Evolutionary conservation across 2,888 invertebrate species (phyloP), one percentile per base, ranked within the genome.

Genomic region (Agrochola litura): DNA sequence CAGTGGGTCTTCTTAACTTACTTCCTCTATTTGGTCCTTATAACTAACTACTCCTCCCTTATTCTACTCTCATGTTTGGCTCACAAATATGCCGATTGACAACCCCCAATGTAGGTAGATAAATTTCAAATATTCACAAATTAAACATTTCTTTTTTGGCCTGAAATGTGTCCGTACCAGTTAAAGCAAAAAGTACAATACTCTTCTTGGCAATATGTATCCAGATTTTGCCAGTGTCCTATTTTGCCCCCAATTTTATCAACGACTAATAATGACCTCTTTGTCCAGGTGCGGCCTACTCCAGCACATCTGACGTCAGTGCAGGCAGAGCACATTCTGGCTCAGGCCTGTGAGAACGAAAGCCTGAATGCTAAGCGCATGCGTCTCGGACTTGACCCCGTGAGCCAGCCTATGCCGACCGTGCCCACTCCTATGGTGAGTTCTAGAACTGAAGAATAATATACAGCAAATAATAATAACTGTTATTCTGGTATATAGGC

Each of bases 331-430:
- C 99, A 99, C 95, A 99, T 99, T 93, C 97, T 99, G 93, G 99
- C 99, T 86, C 98, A 98, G 93, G 99, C 99, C 83, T 99, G 99
- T 95, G 99, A 99, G 97, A 99, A 99, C 94, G 99, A 99, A 97
- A 99, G 99, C 96, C 98, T 99, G 96, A 99, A 99, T 96, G 99
- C 99, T 81, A 99, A 99, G 97, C 97, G 99, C 92, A 99, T 99
- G 99, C 97, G 99, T 87, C 97, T 99, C 92, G 99, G 99, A 70
- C 97, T 99, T 89, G 99, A 99, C 94, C 99, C 99, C 65, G 98
- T 99, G 90, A 98, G 98, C 93, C 99, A 99, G 96, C 98, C 99
- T 72, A 98, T 98, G 97, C 98, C 98, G 86, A 97, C 98, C 82
- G 97, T 98, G 90, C 97, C 98, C 82, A 98, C 98, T 83, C 97